Percentiles rank a stretch among this genome's conserved stretches.
Evolutionary conservation across 2,113 vertebrate species (phyloP).

Genomic region (Poecile atricapillus): DNA sequence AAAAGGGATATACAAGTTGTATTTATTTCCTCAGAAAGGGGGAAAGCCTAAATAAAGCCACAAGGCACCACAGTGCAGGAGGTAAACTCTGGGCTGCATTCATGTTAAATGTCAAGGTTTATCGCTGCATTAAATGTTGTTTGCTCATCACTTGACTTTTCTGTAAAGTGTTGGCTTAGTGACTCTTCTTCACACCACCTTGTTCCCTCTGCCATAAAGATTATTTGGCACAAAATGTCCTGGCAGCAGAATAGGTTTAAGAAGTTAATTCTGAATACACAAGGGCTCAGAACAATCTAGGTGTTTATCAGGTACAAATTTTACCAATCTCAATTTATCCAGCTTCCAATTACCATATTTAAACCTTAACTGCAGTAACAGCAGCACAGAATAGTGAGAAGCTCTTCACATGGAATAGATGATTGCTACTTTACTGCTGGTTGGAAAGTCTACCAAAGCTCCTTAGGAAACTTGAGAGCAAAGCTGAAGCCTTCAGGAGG

Average conservation of each 20-base stretch:
- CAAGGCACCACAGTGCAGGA: background rate
- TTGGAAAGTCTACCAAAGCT: background rate
- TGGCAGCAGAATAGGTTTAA: background rate
- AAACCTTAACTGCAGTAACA: background rate
- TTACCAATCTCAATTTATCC: background rate
- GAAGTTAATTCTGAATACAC: background rate
- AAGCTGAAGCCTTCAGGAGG: background rate
- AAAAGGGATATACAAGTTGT: background rate
- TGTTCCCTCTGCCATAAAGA: background rate
- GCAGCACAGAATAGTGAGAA: accelerated
- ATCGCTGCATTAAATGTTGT: background rate
- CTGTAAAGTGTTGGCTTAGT: background rate
- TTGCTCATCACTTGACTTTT: background rate
- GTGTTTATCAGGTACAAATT: background rate
- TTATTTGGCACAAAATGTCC: background rate
- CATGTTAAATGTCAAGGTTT: background rate
- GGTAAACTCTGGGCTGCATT: accelerated
- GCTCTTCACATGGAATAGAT: background rate
- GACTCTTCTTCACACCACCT: background rate
- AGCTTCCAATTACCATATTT: background rate
- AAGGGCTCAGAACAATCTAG: background rate
- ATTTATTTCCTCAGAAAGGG: background rate
- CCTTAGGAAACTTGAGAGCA: background rate
- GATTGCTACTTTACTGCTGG: background rate
- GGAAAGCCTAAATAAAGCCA: background rate